Percentiles rank a stretch among this genome's conserved stretches.
Evolutionary conservation across 2,797 vertebrate genomes (phyloP).

Genomic region (Oryzias sinensis): DNA sequence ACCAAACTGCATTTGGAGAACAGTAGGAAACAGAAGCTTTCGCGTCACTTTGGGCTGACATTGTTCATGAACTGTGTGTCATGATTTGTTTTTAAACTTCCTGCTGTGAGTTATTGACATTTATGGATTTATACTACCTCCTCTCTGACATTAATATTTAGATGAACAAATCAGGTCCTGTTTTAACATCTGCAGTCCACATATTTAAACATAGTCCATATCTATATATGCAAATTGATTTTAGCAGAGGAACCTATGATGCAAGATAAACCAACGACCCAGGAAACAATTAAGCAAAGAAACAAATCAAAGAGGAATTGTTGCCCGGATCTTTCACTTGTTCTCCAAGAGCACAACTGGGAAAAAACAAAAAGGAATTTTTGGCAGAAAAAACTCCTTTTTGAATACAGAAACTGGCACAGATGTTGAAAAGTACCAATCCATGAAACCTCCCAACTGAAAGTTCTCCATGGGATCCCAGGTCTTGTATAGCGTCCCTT

Average conservation of each 20-base stretch:
- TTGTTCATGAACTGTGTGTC: no score
- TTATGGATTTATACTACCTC: no score
- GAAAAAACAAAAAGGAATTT: not conserved
- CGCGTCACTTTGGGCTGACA: no score
- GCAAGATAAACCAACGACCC: conserved; percentile 3
- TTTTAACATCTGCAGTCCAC: no score
- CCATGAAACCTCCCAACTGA: conserved; percentile 25
- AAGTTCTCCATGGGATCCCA: conserved; percentile 13
- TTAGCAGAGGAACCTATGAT: not conserved
- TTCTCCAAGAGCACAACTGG: not conserved
- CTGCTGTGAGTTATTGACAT: no score
- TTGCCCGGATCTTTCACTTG: not conserved
- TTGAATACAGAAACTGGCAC: conserved; percentile 10
- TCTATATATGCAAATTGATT: no score
- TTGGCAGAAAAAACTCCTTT: not conserved
- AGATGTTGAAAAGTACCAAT: conserved; percentile 15
- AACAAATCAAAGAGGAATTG: not conserved
- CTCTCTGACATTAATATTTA: no score
- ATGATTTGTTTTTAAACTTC: no score
- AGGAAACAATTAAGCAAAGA: not conserved
- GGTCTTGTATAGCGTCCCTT: conserved; percentile 8
- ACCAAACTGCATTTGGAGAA: not conserved
- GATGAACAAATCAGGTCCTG: no score
- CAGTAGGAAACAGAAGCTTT: no score
- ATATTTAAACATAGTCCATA: no score